Conservation (phyloP, 1,140 invertebrate species). For the Muscidifurax raptorellus region DNA sequence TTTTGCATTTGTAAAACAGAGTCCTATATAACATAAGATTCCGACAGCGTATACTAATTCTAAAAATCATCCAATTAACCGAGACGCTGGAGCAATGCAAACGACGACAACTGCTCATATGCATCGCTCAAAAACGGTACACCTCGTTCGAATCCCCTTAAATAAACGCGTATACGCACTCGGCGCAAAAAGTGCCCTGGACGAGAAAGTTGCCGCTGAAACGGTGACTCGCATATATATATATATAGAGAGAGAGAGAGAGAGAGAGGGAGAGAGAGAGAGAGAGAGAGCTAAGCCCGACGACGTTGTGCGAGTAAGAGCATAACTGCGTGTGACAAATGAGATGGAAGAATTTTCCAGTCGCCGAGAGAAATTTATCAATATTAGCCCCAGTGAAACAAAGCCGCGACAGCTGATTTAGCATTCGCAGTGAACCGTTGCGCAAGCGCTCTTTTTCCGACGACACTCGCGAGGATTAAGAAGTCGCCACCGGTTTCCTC, state of each 20-base stretch:
- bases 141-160: not conserved
- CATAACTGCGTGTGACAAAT: not conserved
- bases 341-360: not conserved
- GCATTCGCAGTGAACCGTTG: not conserved
- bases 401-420: constrained; percentile 13
- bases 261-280: too few relatives aligned
- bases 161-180: not conserved
- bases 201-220: not conserved
- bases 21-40: not conserved
- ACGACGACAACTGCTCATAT: not conserved
- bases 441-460: not conserved
- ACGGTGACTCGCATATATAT: not conserved
- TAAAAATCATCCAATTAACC: not conserved
- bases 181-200: not conserved
- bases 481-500: constrained; percentile 6
- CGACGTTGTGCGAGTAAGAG: too few relatives aligned
- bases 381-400: constrained; percentile 4
- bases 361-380: constrained; percentile 18
- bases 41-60: too few relatives aligned
- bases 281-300: too few relatives aligned
- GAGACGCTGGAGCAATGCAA: not conserved
- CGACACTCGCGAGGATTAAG: constrained; percentile 1
- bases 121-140: not conserved
- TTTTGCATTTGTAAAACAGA: not conserved
- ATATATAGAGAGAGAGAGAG: too few relatives aligned